These are phyloP conservation scores for Ceratosolen fusciceps DNA, from an alignment of 1,140 invertebrate species.

Conservation along the genomic window DNA sequence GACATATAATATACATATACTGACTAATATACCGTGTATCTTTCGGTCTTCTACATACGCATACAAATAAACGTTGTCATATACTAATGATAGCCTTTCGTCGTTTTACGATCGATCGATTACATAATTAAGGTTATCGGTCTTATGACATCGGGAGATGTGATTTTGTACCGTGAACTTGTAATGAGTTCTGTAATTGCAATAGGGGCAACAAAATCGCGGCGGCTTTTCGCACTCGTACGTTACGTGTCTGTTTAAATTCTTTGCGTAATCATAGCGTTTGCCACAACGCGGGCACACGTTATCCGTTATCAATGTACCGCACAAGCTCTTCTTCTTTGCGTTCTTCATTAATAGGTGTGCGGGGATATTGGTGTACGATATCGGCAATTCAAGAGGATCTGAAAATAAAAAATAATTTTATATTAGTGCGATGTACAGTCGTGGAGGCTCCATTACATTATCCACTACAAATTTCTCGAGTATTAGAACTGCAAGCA, in stretches of 20 bases:
- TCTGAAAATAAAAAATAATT: constrained; percentile 22
- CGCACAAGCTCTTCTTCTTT: not conserved
- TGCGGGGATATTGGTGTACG: not conserved
- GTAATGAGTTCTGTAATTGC: constrained; percentile 53
- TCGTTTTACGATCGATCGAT: not conserved
- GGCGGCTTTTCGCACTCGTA: constrained; percentile 72
- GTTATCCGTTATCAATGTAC: not conserved
- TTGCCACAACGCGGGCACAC: constrained; percentile 21
- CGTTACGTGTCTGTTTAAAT: constrained; percentile 69
- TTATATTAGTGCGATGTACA: no score
- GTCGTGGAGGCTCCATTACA: no score
- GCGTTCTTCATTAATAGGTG: not conserved
- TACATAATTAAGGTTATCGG: not conserved
- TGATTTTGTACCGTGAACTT: constrained; percentile 29
- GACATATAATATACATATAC: no score
- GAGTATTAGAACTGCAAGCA: not conserved
- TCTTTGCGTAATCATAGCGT: constrained; percentile 14
- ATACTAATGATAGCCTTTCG: not conserved
- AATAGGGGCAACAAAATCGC: constrained; percentile 69
- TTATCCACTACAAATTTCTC: not conserved
- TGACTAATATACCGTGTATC: no score
- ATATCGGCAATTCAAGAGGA: not conserved
- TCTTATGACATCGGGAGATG: constrained; percentile 9
- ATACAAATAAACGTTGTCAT: no score
- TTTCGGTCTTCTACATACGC: no score